Evolutionary conservation across 2,113 vertebrate genomes (phyloP).

Genomic region (Halcyon malimbica): DNA sequence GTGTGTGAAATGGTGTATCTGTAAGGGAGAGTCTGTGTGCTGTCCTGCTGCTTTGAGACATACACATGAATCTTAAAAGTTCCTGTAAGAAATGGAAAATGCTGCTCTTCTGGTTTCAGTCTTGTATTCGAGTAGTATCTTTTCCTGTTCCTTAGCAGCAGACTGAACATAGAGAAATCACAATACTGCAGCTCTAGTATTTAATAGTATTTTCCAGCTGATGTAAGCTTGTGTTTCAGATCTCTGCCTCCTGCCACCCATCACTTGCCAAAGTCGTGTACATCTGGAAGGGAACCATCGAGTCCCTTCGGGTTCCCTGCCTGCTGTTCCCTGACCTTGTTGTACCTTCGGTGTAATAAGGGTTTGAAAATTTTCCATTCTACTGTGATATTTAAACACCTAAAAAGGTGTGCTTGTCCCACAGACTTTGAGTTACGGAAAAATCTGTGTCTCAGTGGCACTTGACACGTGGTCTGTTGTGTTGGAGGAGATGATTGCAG

Average conservation of each 20-base stretch:
- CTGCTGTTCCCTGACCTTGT: rapidly evolving
- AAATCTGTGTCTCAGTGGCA: rapidly evolving
- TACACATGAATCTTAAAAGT: rapidly evolving
- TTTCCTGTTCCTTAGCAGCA: neutral
- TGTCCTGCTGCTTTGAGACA: neutral
- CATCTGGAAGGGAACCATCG: rapidly evolving
- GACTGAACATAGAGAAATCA: neutral
- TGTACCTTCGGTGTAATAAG: neutral
- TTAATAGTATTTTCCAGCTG: neutral
- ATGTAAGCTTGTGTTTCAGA: neutral
- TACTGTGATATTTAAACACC: neutral
- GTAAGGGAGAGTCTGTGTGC: neutral
- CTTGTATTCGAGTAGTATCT: neutral
- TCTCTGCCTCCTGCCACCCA: neutral
- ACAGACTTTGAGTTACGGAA: rapidly evolving
- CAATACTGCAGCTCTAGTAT: neutral
- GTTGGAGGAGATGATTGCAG: neutral
- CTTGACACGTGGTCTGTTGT: rapidly evolving
- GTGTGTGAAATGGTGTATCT: neutral
- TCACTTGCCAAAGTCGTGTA: neutral
- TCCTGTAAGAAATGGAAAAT: neutral
- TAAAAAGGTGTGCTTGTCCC: neutral
- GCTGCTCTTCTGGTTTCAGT: neutral
- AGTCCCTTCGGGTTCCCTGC: neutral
- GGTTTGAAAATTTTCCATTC: neutral